Evolutionary conservation across 2,113 vertebrate genomes (phyloP).

Genomic region (Melanostigma gelatinosum): DNA sequence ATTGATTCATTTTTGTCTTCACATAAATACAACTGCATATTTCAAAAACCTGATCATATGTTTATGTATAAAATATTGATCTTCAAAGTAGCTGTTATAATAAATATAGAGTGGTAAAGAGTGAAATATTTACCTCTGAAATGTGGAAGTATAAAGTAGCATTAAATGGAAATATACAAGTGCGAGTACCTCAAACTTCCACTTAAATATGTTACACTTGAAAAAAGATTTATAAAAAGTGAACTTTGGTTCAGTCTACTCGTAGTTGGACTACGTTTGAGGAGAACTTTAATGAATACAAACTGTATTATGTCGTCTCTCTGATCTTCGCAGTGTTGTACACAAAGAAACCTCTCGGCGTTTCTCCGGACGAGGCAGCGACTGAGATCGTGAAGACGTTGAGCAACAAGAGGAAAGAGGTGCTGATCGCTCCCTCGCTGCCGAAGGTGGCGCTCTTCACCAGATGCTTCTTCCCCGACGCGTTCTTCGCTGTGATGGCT

Average conservation of each 20-base stretch:
- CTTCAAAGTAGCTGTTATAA: not conserved
- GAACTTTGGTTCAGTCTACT: too few species aligned
- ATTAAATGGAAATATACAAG: not conserved
- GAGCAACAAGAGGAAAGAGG: constrained; percentile 89
- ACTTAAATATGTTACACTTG: too few species aligned
- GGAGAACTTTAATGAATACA: not conserved
- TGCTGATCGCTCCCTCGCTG: constrained; percentile 89
- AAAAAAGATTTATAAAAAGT: too few species aligned
- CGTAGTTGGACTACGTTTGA: not conserved
- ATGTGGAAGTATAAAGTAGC: not conserved
- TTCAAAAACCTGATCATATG: not conserved
- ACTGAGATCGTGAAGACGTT: constrained; percentile 87
- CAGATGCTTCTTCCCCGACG: constrained; percentile 88
- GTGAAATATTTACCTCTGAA: too few species aligned
- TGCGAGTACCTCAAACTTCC: not conserved
- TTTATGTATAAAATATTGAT: not conserved
- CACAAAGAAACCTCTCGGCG: constrained; percentile 84
- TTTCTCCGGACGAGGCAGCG: constrained; percentile 86
- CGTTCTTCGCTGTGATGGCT: constrained; percentile 92
- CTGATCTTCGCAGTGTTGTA: constrained; percentile 84
- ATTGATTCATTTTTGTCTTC: too few species aligned
- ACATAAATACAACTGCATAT: not conserved
- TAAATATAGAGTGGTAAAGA: not conserved
- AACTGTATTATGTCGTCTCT: not conserved
- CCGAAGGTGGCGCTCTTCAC: constrained; percentile 89